Percentiles rank a stretch among this genome's conserved stretches.
Conservation (phyloP, 1,140 invertebrate species). For the Muscidifurax raptorellus region DNA sequence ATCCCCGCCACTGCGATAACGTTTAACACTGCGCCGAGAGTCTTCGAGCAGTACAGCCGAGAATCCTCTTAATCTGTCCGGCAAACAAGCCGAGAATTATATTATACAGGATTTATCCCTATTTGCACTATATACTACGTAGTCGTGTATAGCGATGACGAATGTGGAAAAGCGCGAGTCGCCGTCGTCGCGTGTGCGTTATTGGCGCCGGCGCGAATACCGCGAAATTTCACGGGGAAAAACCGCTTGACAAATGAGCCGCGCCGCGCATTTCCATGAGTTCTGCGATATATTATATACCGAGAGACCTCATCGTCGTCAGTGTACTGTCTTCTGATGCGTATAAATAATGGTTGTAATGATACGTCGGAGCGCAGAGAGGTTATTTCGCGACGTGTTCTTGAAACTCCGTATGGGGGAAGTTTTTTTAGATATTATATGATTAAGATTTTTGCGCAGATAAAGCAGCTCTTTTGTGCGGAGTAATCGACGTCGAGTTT, state of each 20-base stretch:
- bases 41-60: neutral
- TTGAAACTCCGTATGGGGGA: neutral
- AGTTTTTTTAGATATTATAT: neutral
- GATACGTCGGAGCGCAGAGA: too few relatives aligned
- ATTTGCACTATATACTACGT: neutral
- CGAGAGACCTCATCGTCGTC: too few relatives aligned
- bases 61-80: neutral
- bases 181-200: too few relatives aligned
- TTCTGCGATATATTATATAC: too few relatives aligned
- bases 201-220: too few relatives aligned
- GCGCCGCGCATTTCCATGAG: too few relatives aligned
- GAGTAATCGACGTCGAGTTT: neutral
- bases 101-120: neutral
- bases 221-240: too few relatives aligned
- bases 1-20: neutral
- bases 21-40: too few relatives aligned
- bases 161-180: neutral
- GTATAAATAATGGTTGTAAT: too few relatives aligned
- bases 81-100: neutral
- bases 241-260: too few relatives aligned
- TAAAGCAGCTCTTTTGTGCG: neutral
- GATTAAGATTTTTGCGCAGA: neutral
- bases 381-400: neutral
- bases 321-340: too few relatives aligned
- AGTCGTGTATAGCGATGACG: neutral